phyloP scores from a whole-genome alignment of 2,113 vertebrate species.

The Heterocephalus glaber region DNA sequence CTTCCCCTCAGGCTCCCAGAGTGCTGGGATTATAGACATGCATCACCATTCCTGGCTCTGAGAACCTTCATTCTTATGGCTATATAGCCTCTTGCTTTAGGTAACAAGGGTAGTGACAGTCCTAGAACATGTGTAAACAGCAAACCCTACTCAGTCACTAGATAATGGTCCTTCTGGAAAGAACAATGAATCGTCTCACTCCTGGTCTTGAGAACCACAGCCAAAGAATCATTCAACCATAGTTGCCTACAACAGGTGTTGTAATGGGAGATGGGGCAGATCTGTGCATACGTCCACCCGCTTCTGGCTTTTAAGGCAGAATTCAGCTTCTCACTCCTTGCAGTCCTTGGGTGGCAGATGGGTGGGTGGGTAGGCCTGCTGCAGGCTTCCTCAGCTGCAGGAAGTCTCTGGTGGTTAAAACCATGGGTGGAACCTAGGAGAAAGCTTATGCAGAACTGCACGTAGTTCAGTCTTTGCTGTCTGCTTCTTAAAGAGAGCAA shows the following conservation, averaged over 20 bases:
- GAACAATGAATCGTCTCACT: neutral
- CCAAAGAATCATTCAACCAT: neutral
- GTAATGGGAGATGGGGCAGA: neutral
- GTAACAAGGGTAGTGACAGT: neutral
- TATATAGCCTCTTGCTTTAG: neutral
- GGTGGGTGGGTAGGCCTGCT: neutral
- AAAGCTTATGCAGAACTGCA: slow-evolving; percentile 42
- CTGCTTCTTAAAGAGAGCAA: neutral
- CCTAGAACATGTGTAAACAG: neutral
- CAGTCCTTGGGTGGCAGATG: neutral
- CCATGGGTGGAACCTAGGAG: neutral
- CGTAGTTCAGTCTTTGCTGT: neutral
- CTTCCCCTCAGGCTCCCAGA: neutral
- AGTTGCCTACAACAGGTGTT: neutral
- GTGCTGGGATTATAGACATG: neutral
- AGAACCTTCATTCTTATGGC: neutral
- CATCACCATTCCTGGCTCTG: neutral
- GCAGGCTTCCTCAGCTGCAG: neutral
- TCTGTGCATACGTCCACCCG: neutral
- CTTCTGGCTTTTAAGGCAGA: neutral
- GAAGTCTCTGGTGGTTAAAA: neutral
- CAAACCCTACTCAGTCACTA: neutral
- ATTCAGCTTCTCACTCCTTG: neutral
- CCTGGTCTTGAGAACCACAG: neutral
- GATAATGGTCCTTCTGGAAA: neutral